phyloP scores from a whole-genome alignment of 2,113 vertebrate species.

The Petromus typicus region DNA sequence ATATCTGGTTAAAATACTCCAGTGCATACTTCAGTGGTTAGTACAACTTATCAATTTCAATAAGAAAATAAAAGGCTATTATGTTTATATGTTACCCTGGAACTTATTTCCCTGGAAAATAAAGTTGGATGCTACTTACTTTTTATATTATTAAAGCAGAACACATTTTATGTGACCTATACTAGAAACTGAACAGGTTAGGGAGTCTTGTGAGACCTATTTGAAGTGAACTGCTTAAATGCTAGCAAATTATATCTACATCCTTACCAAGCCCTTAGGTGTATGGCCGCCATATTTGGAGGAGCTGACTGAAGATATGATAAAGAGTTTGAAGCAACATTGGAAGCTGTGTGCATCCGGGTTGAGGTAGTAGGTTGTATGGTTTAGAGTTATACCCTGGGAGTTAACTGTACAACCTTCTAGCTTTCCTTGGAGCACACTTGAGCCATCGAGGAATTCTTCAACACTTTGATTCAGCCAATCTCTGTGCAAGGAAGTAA shows the following conservation, averaged over 20 bases:
- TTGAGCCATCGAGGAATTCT: constrained; percentile 94
- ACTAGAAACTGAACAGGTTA: constrained; percentile 1
- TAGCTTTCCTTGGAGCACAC: constrained; percentile 99
- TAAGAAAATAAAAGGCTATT: constrained; percentile 39
- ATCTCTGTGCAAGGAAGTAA: constrained; percentile 85
- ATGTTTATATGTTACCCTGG: not conserved
- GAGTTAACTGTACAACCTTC: constrained; percentile 99
- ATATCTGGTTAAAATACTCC: not conserved
- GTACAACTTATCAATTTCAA: not conserved
- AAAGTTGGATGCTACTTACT: not conserved
- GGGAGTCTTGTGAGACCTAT: not conserved
- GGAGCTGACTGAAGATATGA: constrained; percentile 87
- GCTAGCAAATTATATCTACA: constrained; percentile 59
- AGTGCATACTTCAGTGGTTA: not conserved
- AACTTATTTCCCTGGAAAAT: constrained; percentile 31
- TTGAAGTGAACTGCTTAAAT: constrained; percentile 45
- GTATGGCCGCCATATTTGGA: constrained; percentile 84
- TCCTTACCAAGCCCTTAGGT: constrained; percentile 71
- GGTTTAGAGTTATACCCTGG: constrained; percentile 99
- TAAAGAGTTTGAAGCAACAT: constrained; percentile 87
- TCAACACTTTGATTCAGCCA: constrained; percentile 85
- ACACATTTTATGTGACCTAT: not conserved
- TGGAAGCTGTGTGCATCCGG: constrained; percentile 98
- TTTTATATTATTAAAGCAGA: constrained; percentile 34
- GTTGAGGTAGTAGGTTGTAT: constrained; percentile 99